These are phyloP conservation scores for Sebastes matsubarae DNA, from an alignment of 2,797 vertebrate genomes.

Conservation along the genomic window DNA sequence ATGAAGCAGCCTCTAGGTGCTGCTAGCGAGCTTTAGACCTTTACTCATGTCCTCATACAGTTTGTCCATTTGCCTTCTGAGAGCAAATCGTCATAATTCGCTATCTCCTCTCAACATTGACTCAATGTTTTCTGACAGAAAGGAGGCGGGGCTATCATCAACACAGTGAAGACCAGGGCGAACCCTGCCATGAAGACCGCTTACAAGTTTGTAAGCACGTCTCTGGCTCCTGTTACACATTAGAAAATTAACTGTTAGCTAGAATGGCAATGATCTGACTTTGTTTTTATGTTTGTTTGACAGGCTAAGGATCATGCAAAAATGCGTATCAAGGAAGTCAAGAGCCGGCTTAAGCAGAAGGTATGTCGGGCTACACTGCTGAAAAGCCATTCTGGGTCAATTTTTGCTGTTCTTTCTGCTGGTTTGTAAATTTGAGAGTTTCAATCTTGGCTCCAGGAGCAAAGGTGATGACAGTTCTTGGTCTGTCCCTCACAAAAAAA, in stretches of 20 bases:
- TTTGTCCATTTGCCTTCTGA: too few species aligned
- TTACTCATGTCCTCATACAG: too few species aligned
- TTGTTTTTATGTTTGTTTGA: conserved; percentile 40
- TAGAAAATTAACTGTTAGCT: not conserved
- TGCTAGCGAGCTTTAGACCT: too few species aligned
- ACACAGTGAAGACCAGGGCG: conserved; percentile 96
- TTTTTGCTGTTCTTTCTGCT: not conserved
- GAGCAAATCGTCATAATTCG: too few species aligned
- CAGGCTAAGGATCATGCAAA: conserved; percentile 99
- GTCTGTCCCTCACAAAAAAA: conserved; percentile 3
- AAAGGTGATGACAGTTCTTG: conserved; percentile 1
- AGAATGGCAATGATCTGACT: not conserved
- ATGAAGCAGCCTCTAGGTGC: not conserved
- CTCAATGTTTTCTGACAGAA: conserved; percentile 83
- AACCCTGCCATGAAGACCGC: conserved; percentile 99
- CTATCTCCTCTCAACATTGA: too few species aligned
- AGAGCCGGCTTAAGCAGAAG: conserved; percentile 98
- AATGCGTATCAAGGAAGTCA: conserved; percentile 98
- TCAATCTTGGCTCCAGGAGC: not conserved
- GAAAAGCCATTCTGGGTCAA: not conserved
- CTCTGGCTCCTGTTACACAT: not conserved
- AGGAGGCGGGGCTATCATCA: conserved; percentile 96
- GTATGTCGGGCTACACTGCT: conserved; percentile 66
- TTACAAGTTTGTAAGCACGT: conserved; percentile 95
- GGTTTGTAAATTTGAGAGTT: not conserved